phyloP scores from a whole-genome alignment of 2,797 vertebrate genomes.

The Eulemur mongoz region DNA sequence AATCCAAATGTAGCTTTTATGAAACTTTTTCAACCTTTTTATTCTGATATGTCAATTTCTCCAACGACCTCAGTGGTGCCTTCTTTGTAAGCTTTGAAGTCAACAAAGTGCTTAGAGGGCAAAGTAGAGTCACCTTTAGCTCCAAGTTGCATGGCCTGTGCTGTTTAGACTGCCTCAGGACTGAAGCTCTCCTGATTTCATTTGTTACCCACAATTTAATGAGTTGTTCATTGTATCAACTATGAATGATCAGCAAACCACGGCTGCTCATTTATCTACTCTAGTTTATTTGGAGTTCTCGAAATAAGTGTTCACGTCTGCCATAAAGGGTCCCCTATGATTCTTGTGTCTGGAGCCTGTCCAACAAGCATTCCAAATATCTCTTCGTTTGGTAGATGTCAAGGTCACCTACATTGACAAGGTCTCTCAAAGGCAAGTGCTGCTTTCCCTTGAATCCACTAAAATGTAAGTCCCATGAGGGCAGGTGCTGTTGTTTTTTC shows the following conservation, averaged over 20 bases:
- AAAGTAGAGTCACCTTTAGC: not conserved
- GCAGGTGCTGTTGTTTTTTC: not conserved
- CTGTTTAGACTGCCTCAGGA: not conserved
- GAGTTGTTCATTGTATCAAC: slow-evolving; percentile 44
- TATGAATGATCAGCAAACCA: slow-evolving; percentile 48
- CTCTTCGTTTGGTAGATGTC: slow-evolving; percentile 3
- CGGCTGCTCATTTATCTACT: slow-evolving; percentile 47
- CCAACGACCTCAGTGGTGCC: not conserved
- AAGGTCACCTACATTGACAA: slow-evolving; percentile 19
- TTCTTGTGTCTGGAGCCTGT: slow-evolving; percentile 16
- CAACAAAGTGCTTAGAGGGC: not conserved
- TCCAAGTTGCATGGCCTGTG: not conserved
- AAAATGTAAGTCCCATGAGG: not conserved
- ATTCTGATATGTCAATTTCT: not conserved
- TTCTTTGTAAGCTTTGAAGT: not conserved
- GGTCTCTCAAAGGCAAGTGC: not conserved
- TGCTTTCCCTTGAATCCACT: not conserved
- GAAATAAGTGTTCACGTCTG: slow-evolving; percentile 59
- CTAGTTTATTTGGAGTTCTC: slow-evolving; percentile 59
- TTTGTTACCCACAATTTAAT: slow-evolving; percentile 38
- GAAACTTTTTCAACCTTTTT: slow-evolving; percentile 19
- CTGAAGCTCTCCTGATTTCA: slow-evolving; percentile 49
- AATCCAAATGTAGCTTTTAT: not conserved
- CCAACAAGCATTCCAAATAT: not conserved
- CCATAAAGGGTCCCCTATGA: not conserved